Percentiles rank a stretch among this genome's conserved stretches.
These are phyloP conservation scores for Congeria kusceri DNA, from an alignment of 2,888 invertebrate species.

Conservation along the genomic window DNA sequence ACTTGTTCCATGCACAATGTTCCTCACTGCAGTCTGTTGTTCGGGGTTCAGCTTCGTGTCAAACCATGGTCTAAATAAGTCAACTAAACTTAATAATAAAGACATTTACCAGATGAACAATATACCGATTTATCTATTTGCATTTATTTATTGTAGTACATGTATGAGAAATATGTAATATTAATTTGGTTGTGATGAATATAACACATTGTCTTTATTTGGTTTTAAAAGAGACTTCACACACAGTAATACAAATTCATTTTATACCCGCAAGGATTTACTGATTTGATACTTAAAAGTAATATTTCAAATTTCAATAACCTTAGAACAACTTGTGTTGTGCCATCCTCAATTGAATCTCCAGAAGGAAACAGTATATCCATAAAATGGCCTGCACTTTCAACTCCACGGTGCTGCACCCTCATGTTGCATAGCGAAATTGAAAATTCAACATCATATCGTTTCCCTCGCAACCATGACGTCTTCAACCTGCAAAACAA, in stretches of 20 bases:
- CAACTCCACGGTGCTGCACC: constrained; percentile 22
- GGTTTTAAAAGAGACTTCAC: too few relatives aligned
- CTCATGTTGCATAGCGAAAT: constrained; percentile 17
- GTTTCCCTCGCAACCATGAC: background rate
- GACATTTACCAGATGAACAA: background rate
- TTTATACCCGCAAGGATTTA: too few relatives aligned
- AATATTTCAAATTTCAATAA: background rate
- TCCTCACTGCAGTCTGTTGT: constrained; percentile 64
- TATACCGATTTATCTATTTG: background rate
- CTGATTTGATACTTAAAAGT: too few relatives aligned
- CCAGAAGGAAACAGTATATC: too few relatives aligned
- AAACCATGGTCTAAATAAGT: constrained; percentile 13
- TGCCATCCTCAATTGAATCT: too few relatives aligned
- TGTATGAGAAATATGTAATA: background rate
- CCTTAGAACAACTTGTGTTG: too few relatives aligned
- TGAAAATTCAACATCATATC: constrained; percentile 17
- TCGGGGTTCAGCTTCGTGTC: constrained; percentile 58
- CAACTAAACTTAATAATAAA: too few relatives aligned
- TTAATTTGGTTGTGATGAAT: too few relatives aligned
- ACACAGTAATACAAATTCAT: too few relatives aligned
- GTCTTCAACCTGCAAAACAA: constrained; percentile 8
- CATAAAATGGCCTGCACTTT: too few relatives aligned
- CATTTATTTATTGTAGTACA: background rate
- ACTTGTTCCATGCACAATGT: constrained; percentile 68
- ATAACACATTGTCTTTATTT: too few relatives aligned